Conservation (phyloP, 1,140 invertebrate species). For the Megathymus violae region DNA sequence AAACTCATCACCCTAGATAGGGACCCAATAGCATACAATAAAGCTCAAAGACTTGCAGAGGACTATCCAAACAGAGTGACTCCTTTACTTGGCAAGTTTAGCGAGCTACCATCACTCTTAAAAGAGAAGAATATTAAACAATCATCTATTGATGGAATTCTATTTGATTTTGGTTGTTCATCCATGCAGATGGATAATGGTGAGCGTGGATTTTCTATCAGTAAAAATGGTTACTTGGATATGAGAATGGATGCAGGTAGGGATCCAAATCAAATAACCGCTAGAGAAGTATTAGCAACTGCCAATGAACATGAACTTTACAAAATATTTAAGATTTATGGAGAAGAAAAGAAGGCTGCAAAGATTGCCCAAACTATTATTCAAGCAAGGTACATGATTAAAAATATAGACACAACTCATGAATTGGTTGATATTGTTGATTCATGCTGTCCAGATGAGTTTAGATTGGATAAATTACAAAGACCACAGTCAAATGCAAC, state of each 20-base stretch:
- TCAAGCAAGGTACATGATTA: conserved; percentile 93
- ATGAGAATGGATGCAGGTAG: conserved; percentile 97
- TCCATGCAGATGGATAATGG: conserved; percentile 96
- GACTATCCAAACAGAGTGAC: conserved; percentile 88
- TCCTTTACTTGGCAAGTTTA: conserved; percentile 94
- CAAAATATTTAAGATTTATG: conserved; percentile 94
- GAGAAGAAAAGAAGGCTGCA: conserved; percentile 94
- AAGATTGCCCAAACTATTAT: conserved; percentile 95
- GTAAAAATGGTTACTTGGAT: conserved; percentile 93
- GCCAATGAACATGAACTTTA: conserved; percentile 91
- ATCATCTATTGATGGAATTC: conserved; percentile 91
- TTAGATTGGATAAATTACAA: conserved; percentile 88
- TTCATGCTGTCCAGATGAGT: conserved; percentile 85
- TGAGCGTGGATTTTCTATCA: conserved; percentile 93
- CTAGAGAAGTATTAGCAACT: conserved; percentile 92
- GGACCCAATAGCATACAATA: conserved; percentile 91
- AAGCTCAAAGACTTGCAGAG: conserved; percentile 86
- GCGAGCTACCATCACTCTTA: conserved; percentile 91
- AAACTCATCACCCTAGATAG: conserved; percentile 94
- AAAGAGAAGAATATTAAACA: conserved; percentile 83
- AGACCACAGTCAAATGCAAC: conserved; percentile 93
- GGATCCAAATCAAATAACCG: conserved; percentile 89
- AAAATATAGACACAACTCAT: conserved; percentile 91
- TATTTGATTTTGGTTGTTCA: conserved; percentile 98
- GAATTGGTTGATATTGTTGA: conserved; percentile 93